A percentile compares a stretch with the other conserved stretches of the same genome.
Conservation (phyloP, 2,113 vertebrate genomes). For the Myiopsitta monachus region DNA sequence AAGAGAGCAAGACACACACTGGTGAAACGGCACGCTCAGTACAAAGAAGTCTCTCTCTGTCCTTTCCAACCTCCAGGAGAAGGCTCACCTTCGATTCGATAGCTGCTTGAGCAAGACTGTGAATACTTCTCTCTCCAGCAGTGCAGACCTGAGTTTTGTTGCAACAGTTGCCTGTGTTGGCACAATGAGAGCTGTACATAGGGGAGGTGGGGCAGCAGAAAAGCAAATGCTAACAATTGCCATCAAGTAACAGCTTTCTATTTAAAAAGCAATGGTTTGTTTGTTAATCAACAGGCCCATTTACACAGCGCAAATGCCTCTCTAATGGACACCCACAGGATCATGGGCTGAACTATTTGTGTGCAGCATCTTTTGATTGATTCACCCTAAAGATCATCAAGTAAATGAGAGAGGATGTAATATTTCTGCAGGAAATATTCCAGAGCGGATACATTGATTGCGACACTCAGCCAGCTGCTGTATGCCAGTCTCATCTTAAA, state of each 20-base stretch:
- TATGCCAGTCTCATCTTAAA: slow-evolving; percentile 10
- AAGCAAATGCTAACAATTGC: not conserved
- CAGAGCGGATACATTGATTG: slow-evolving; percentile 51
- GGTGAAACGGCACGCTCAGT: rapidly evolving
- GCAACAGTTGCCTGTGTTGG: not conserved
- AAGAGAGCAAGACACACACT: not conserved
- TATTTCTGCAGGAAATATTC: slow-evolving; percentile 64
- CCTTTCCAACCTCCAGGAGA: not conserved
- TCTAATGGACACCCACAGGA: slow-evolving; percentile 40
- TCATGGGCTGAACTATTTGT: slow-evolving; percentile 3
- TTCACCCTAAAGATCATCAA: slow-evolving; percentile 53
- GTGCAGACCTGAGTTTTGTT: not conserved
- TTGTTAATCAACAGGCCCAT: slow-evolving; percentile 60
- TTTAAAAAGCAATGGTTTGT: slow-evolving; percentile 5
- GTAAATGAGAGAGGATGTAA: slow-evolving; percentile 65
- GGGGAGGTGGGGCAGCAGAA: not conserved
- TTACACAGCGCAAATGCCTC: slow-evolving; percentile 13
- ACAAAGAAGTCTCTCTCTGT: not conserved
- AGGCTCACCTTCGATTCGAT: rapidly evolving
- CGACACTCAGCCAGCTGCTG: slow-evolving; percentile 29
- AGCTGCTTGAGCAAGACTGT: not conserved
- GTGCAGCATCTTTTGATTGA: slow-evolving; percentile 55
- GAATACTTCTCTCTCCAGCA: not conserved
- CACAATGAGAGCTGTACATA: not conserved
- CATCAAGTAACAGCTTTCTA: not conserved